Evolutionary conservation across 1,140 invertebrate genomes (phyloP), one percentile per base, ranked within the genome.

Genomic region (Drosophila nebulosa): DNA sequence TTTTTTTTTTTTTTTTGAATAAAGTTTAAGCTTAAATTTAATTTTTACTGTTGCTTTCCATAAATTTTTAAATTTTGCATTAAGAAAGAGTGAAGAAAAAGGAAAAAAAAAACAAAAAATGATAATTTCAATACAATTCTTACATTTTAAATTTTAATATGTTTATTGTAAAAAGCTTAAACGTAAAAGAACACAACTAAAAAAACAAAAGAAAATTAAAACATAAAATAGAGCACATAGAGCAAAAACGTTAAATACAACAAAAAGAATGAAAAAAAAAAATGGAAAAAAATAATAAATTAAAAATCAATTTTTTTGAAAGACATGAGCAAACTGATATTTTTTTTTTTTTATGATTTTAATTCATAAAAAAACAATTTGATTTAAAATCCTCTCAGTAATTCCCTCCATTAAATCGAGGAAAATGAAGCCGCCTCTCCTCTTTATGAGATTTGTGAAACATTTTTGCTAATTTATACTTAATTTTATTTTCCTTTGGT

Each of bases 11-110:
- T 46, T 46, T 46, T 46, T 46, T 46, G 18, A 3, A 46, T 86
- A 85, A 80, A 66, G 52, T 66, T 80, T 86, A 85, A 79, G 70
- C 77, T 68, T 74, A 64, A 71, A 86, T 75, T 66, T 80, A 73
- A 69, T 53, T 73, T 74, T 74, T 80, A 85, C 81, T 78, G 81
- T 79, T 85, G 81, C 69, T 85, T 85, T 85, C 81, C 81, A 85
- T 85, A 85, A 12, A 86, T 74, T 86, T 86, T 86, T 85, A 85
- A 76, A 64, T 80, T 84, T 79, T 77, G 66, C 78, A 70, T 85
- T 85, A 85, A 85, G 80, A 69, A 64, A 85, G 39, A 46, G 39
- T 46, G 39, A 46, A 46, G 16, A 46, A 67, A 68, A 35, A 63
- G 69, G 57, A 21, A 30, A 55, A 57, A 12, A 72, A 16, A 60